Percentiles rank a stretch among this genome's conserved stretches.
These are phyloP conservation scores for Scolanthus callimorphus DNA, from an alignment of 92 coral and sea anemone genomes.

Conservation along the genomic window DNA sequence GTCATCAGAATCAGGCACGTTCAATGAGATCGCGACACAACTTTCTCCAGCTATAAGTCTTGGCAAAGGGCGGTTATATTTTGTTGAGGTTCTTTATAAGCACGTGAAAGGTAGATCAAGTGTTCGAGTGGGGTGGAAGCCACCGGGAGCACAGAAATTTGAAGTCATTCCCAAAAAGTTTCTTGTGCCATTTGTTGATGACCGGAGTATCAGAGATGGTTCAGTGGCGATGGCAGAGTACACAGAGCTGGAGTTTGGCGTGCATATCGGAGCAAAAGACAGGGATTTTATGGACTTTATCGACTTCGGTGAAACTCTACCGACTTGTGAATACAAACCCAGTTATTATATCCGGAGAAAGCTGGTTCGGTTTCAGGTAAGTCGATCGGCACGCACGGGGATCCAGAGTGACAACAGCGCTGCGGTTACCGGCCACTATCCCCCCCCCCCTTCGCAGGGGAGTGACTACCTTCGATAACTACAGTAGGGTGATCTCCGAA, in stretches of 20 bases:
- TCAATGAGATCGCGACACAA: slow-evolving; percentile 42
- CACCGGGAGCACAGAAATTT: slow-evolving; percentile 30
- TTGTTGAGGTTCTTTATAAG: slow-evolving; percentile 73
- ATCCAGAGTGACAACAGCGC: too few relatives aligned
- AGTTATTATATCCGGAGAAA: slow-evolving; percentile 64
- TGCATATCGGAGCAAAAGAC: slow-evolving; percentile 10
- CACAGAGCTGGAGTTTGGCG: slow-evolving; percentile 13
- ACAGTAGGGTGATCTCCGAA: too few relatives aligned
- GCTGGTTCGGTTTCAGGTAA: slow-evolving; percentile 75
- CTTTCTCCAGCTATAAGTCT: slow-evolving; percentile 46
- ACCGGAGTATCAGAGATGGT: slow-evolving; percentile 49
- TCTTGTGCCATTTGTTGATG: slow-evolving; percentile 43
- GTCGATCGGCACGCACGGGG: too few relatives aligned
- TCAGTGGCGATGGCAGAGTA: slow-evolving; percentile 37
- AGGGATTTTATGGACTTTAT: slow-evolving; percentile 38
- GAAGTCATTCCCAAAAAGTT: slow-evolving; percentile 43
- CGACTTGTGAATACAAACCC: slow-evolving; percentile 76
- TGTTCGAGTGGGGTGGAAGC: slow-evolving; percentile 76
- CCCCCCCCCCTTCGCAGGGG: too few relatives aligned
- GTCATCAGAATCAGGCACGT: slow-evolving; percentile 30
- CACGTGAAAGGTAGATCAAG: slow-evolving; percentile 50
- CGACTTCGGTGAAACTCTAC: slow-evolving; percentile 30
- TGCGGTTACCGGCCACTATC: too few relatives aligned
- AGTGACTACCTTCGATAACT: too few relatives aligned
- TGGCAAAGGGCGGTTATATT: slow-evolving; percentile 35